Base-by-base conservation (phyloP, 2,888 invertebrate species). In the Herminia tarsipennalis region DNA sequence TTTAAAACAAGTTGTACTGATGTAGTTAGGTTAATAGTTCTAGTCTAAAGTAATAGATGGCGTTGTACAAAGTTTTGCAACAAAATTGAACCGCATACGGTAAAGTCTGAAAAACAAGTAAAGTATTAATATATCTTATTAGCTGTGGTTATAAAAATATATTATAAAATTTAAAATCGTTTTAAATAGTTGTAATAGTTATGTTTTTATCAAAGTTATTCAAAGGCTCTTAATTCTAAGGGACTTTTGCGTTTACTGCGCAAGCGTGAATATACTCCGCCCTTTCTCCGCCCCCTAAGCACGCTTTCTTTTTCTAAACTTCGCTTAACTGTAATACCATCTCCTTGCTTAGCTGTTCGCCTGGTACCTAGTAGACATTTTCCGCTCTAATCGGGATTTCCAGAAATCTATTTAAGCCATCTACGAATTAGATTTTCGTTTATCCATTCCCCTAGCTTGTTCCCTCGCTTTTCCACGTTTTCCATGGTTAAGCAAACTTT, bases 341-440 rank as follows among this genome's bases (percentile, higher is more conserved):
- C 71, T 40, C 52, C 55, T 12, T 21, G 17, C 18, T 20, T 27
- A 57, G 66, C 73, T 91, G 78, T 14, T 41, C 28, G 52, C 89
- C 88, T 88, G 74, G 88, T 91, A 87, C 55, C 60, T 63, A 83
- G 87, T 86, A 87, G 88, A 88, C 78, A 88, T 91, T 91, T 90
- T 91, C 89, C 89, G 89, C 89, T 91, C 88, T 91, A 90, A 91
- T 91, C 90, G 87, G 88, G 88, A 84, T 89, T 88, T 88, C 70
- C 88, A 81, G 82, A 78, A 80, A 81, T 77, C 83, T 83, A 81
- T 80, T 83, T 79, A 78, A 77, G 66, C 74, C 68, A 59, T 29
- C 70, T 70, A 70, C 62, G 78, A 80, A 80, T 87, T 86, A 85
- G 86, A 83, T 82, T 79, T 74, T 43, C 76, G 67, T 60, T 81